Conservation (phyloP, 2,888 invertebrate genomes). For the Drosophila pegasa region DNA sequence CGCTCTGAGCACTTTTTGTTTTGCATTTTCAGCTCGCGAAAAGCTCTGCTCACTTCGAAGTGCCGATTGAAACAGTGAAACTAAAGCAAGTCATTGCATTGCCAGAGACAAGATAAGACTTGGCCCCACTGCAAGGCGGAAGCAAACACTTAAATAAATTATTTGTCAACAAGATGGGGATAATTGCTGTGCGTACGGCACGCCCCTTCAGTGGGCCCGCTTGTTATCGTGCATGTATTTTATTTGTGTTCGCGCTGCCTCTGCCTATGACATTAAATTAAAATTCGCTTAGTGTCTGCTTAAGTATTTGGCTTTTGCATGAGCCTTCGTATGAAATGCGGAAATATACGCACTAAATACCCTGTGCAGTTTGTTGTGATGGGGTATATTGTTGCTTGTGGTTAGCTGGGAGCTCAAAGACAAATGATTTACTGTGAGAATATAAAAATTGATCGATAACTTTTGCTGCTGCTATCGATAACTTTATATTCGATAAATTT, state of each 20-base stretch:
- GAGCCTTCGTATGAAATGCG: conserved; percentile 39
- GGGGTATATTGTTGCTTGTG: background rate
- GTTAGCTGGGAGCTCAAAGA: background rate
- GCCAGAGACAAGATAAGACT: background rate
- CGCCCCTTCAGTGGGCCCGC: background rate
- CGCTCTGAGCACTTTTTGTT: background rate
- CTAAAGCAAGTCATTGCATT: background rate
- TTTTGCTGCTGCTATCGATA: background rate
- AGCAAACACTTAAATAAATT: conserved; percentile 7
- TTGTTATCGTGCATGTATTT: conserved; percentile 2
- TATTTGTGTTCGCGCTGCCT: background rate
- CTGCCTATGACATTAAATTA: conserved; percentile 4
- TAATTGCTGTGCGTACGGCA: conserved; percentile 1
- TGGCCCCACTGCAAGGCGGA: background rate
- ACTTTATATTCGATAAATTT: too few species aligned
- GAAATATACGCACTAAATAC: conserved; percentile 19
- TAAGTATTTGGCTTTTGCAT: conserved; percentile 39
- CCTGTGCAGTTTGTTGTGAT: background rate
- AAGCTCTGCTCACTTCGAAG: background rate
- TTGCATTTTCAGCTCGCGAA: background rate
- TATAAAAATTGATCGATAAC: too few species aligned
- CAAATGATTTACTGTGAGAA: too few species aligned
- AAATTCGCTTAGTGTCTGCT: conserved; percentile 18
- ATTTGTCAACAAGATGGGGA: conserved; percentile 5
- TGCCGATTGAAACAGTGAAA: background rate